A percentile compares a stretch with the other conserved stretches of the same genome.
Conservation (phyloP, 1,140 invertebrate genomes). For the Agrilus planipennis region DNA sequence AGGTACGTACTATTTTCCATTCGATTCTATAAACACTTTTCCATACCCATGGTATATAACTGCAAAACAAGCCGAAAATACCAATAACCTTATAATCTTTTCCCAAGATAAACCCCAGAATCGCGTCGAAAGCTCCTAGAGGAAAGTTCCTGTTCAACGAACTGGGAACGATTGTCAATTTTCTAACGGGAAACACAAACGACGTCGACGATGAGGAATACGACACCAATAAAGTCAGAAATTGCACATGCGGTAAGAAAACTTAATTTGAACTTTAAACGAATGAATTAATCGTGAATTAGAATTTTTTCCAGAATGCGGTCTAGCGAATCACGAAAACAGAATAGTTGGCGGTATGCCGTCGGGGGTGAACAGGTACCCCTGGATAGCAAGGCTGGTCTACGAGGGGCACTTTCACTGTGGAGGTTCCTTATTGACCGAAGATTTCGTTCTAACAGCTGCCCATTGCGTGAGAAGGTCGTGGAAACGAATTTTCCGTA, state of each 20-base stretch:
- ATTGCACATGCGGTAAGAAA: slow-evolving; percentile 50
- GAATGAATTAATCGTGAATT: slow-evolving; percentile 3
- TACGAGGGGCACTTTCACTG: slow-evolving; percentile 83
- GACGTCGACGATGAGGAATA: slow-evolving; percentile 36
- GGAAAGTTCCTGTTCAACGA: slow-evolving; percentile 51
- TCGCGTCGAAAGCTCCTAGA: too few species aligned
- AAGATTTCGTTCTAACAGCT: slow-evolving; percentile 53
- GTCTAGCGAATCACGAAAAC: slow-evolving; percentile 56
- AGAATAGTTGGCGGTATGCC: slow-evolving; percentile 62
- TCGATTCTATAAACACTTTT: too few species aligned
- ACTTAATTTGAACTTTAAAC: slow-evolving; percentile 8
- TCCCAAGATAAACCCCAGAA: too few species aligned
- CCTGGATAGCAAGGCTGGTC: slow-evolving; percentile 72
- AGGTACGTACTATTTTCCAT: too few species aligned
- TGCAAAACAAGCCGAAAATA: too few species aligned
- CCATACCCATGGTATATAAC: too few species aligned
- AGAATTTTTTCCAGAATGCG: slow-evolving; percentile 47
- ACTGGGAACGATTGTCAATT: slow-evolving; percentile 41
- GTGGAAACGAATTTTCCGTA: slow-evolving; percentile 10
- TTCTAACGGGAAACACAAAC: slow-evolving; percentile 33
- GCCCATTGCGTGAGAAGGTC: slow-evolving; percentile 55
- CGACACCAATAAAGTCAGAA: slow-evolving; percentile 35
- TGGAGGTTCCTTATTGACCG: slow-evolving; percentile 71
- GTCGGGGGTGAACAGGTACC: slow-evolving; percentile 68
- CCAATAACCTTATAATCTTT: too few species aligned